Evolutionary conservation across 1,140 invertebrate genomes (phyloP).

Genomic region (Ostrea edulis): DNA sequence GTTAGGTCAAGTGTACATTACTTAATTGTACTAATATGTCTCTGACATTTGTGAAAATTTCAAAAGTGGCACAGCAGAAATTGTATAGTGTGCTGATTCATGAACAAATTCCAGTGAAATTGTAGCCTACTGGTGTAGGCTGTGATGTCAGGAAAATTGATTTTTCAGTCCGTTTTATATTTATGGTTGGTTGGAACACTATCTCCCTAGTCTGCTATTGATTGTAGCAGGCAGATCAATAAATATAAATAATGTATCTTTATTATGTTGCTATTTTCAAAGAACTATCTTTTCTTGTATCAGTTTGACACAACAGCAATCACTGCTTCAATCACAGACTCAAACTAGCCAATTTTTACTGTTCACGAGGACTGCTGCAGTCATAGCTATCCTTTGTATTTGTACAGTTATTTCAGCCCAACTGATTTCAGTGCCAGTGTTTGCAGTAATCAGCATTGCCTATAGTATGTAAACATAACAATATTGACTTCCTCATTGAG

Average conservation of each 20-base stretch:
- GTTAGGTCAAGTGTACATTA: too few species aligned
- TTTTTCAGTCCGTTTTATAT: conserved; percentile 34
- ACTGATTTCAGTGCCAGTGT: not conserved
- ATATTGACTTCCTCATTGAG: conserved; percentile 3
- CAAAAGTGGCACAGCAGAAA: not conserved
- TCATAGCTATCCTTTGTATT: not conserved
- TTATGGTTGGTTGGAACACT: conserved; percentile 36
- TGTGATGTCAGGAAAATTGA: conserved; percentile 28
- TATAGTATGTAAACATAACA: conserved; percentile 27
- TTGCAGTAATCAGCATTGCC: conserved; percentile 1
- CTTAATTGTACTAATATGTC: too few species aligned
- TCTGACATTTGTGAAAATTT: too few species aligned
- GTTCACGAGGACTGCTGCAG: not conserved
- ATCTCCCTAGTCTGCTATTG: conserved; percentile 10
- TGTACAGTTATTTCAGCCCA: not conserved
- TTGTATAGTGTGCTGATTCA: conserved; percentile 18
- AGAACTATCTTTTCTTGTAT: conserved; percentile 22
- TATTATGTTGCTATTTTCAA: conserved; percentile 31
- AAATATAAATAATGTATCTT: conserved; percentile 37
- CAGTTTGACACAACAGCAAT: conserved; percentile 18
- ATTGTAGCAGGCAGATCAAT: conserved; percentile 21
- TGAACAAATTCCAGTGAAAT: conserved; percentile 37
- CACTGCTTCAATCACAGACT: conserved; percentile 21
- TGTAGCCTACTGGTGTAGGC: conserved; percentile 23
- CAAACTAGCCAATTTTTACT: not conserved